Conservation (phyloP, 2,113 vertebrate genomes). For the Ploceus nigricollis region DNA sequence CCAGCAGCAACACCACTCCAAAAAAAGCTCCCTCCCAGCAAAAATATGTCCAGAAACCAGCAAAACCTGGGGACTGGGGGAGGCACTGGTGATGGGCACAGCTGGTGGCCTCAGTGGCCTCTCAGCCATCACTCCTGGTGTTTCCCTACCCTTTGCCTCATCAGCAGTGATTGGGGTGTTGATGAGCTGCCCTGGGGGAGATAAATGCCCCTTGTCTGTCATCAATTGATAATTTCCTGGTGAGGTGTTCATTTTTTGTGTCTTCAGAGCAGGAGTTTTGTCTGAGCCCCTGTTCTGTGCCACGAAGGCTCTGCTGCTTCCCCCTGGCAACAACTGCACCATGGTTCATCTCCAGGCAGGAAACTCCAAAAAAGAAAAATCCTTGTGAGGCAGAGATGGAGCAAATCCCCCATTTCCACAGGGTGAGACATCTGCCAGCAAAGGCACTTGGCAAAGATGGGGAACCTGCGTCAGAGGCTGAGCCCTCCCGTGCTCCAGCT, state of each 20-base stretch:
- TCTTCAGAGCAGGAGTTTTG: background rate
- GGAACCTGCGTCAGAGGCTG: background rate
- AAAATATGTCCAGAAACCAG: background rate
- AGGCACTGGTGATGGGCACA: background rate
- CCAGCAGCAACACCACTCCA: fast-evolving
- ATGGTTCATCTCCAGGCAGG: fast-evolving
- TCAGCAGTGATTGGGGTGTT: background rate
- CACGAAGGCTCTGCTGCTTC: background rate
- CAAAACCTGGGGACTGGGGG: background rate
- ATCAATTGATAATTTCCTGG: fast-evolving
- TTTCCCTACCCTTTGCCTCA: background rate
- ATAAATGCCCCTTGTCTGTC: background rate
- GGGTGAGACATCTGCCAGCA: background rate
- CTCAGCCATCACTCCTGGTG: background rate
- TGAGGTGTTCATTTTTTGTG: fast-evolving
- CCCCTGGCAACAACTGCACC: background rate
- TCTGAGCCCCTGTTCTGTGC: background rate
- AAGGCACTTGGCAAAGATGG: background rate
- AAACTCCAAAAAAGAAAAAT: background rate
- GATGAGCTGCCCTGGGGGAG: background rate
- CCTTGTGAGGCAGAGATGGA: background rate
- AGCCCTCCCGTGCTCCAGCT: background rate
- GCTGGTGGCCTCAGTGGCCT: fast-evolving
- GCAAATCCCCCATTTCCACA: background rate
- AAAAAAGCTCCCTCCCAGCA: background rate